Evolutionary conservation across 2,113 vertebrate species (phyloP).

Genomic region (Macheiramphus alcinus): DNA sequence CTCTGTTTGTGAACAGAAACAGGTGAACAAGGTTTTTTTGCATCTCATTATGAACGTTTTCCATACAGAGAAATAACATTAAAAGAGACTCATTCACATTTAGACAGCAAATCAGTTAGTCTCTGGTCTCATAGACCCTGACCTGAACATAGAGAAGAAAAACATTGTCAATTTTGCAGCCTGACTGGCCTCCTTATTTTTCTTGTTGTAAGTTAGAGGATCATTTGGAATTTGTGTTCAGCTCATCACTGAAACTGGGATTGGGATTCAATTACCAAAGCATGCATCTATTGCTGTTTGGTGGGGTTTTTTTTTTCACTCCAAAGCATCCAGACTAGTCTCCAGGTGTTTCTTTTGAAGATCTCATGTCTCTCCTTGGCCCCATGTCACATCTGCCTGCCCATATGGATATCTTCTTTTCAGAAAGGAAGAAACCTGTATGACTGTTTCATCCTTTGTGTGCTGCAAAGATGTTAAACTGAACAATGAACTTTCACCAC

Average conservation of each 20-base stretch:
- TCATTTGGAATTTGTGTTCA: background rate
- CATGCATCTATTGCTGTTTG: background rate
- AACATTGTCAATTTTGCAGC: background rate
- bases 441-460: background rate
- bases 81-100: background rate
- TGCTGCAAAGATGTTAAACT: background rate
- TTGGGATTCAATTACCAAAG: background rate
- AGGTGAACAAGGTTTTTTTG: background rate
- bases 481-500: background rate
- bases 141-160: background rate
- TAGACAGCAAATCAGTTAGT: background rate
- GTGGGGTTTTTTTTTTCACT: fast-evolving
- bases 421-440: background rate
- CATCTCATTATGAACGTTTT: background rate
- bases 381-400: background rate
- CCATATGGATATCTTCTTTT: background rate
- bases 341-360: background rate
- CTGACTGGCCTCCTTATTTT: background rate
- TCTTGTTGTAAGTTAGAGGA: background rate
- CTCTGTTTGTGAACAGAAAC: background rate
- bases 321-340: background rate
- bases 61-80: background rate
- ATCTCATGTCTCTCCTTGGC: background rate
- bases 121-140: background rate
- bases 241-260: background rate